A percentile compares a stretch with the other conserved stretches of the same genome.
phyloP scores from a whole-genome alignment of 2,113 vertebrate genomes.

The Clupea harengus region DNA sequence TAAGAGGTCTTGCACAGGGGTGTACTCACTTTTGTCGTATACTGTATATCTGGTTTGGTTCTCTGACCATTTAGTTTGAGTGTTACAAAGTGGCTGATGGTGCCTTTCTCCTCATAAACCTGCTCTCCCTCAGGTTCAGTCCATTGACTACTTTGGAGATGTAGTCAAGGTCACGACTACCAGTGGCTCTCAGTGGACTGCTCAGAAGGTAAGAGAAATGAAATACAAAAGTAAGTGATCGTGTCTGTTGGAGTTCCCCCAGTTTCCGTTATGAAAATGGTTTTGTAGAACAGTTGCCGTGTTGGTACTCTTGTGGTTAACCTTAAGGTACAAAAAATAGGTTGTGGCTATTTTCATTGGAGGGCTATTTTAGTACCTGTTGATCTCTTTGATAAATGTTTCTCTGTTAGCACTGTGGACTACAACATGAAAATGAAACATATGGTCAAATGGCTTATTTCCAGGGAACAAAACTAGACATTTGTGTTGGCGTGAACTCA shows the following conservation, averaged over 20 bases:
- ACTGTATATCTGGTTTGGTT: not conserved
- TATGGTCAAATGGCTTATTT: too few species aligned
- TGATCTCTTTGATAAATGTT: not conserved
- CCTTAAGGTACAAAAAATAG: not conserved
- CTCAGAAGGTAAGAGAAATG: constrained; percentile 81
- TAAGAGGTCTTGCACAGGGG: too few species aligned
- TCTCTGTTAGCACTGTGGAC: too few species aligned
- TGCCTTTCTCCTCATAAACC: not conserved
- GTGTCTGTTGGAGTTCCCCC: not conserved
- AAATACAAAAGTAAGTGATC: not conserved
- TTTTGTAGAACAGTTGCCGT: not conserved
- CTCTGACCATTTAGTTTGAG: not conserved
- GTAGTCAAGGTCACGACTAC: constrained; percentile 78
- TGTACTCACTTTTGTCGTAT: too few species aligned
- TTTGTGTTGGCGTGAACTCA: too few species aligned
- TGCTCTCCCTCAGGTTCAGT: constrained; percentile 67
- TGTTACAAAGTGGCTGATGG: not conserved
- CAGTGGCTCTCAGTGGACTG: constrained; percentile 77
- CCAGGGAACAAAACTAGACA: too few species aligned
- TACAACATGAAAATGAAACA: too few species aligned
- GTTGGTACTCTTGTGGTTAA: not conserved
- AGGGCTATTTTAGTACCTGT: not conserved
- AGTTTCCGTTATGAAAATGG: not conserved
- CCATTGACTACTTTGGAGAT: constrained; percentile 87
- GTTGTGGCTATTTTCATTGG: not conserved